These are phyloP conservation scores for Muscicapa comitata DNA, from an alignment of 2,797 vertebrate species.

Conservation along the genomic window DNA sequence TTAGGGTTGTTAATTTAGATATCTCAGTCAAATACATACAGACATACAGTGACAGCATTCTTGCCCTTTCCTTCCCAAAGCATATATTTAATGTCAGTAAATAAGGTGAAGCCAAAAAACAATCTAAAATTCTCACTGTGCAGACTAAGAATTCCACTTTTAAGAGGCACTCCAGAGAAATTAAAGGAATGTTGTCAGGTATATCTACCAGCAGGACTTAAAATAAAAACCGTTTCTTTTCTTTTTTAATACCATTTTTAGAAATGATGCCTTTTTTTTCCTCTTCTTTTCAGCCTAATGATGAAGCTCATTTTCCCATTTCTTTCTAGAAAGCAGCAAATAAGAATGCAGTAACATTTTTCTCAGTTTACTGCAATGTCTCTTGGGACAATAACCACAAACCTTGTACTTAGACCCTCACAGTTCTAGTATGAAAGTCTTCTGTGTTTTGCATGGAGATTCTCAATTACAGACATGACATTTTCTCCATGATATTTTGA, in stretches of 20 bases:
- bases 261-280: accelerated
- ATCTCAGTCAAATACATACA: background rate
- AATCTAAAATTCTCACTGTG: background rate
- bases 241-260: background rate
- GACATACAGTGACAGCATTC: background rate
- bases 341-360: background rate
- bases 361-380: background rate
- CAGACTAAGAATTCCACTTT: background rate
- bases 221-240: background rate
- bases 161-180: background rate
- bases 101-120: background rate
- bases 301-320: background rate
- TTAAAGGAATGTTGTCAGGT: background rate
- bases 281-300: background rate
- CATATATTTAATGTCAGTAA: background rate
- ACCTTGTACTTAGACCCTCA: background rate
- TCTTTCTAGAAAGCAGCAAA: background rate
- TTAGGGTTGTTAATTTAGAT: background rate
- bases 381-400: background rate
- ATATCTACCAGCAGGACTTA: background rate
- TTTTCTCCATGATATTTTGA: background rate
- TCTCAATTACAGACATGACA: background rate
- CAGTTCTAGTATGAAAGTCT: background rate
- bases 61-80: background rate
- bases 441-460: background rate